A percentile compares a stretch with the other conserved stretches of the same genome.
These are phyloP conservation scores for Eulemur macaco DNA, from an alignment of 2,113 vertebrate species.

Conservation along the genomic window DNA sequence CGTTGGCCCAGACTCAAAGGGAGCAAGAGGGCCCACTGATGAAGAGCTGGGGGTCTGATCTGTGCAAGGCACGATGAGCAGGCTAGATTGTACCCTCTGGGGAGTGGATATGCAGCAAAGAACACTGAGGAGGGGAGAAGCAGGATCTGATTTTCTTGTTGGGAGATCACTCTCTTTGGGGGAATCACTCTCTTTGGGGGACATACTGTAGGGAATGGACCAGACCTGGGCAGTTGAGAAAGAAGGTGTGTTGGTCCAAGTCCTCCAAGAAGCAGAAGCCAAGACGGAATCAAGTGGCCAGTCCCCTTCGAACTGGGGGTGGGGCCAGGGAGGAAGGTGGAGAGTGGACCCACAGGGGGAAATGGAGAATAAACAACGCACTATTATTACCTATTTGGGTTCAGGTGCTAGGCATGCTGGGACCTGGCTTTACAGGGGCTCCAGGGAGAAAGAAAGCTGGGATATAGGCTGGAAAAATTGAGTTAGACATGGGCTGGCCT, in stretches of 20 bases:
- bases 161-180: too few relatives aligned
- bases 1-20: not conserved
- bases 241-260: not conserved
- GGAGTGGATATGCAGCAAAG: not conserved
- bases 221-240: not conserved
- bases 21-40: rapidly evolving
- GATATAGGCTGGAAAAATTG: rapidly evolving
- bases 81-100: not conserved
- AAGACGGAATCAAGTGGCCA: not conserved
- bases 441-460: too few relatives aligned
- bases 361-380: not conserved
- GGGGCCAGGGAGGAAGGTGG: not conserved
- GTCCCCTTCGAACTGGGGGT: not conserved
- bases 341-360: not conserved
- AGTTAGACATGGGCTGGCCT: not conserved
- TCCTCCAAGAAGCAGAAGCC: not conserved
- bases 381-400: not conserved
- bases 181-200: too few relatives aligned
- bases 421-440: not conserved
- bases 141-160: not conserved
- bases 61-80: too few relatives aligned
- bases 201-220: not conserved
- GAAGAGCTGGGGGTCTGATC: not conserved
- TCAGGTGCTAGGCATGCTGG: too few relatives aligned
- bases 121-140: not conserved